These are phyloP conservation scores for Poecilus cupreus DNA, from an alignment of 2,888 invertebrate genomes.

Conservation along the genomic window DNA sequence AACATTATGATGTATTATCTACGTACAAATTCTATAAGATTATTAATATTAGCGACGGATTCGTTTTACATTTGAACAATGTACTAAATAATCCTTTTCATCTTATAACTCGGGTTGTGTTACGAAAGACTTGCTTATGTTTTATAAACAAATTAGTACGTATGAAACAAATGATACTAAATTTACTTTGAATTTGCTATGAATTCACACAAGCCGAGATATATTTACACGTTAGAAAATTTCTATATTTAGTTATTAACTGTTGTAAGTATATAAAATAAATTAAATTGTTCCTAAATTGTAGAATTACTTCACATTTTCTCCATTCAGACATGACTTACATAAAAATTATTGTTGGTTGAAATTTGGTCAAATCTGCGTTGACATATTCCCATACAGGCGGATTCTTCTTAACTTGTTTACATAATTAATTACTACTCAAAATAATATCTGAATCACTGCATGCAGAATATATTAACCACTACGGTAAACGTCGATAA, in stretches of 20 bases:
- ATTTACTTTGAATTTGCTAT: constrained; percentile 3
- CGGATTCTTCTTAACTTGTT: background rate
- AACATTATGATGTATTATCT: constrained; percentile 25
- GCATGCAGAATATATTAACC: background rate
- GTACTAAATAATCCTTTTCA: constrained; percentile 32
- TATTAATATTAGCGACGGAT: constrained; percentile 41
- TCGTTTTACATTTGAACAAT: constrained; percentile 39
- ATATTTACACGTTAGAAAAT: constrained; percentile 44
- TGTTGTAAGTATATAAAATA: constrained; percentile 42
- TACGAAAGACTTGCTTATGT: constrained; percentile 14
- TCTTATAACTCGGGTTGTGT: constrained; percentile 37
- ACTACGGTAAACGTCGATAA: background rate
- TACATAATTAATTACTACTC: background rate
- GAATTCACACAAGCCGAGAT: constrained; percentile 25
- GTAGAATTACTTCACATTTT: constrained; percentile 18
- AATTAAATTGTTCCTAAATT: constrained; percentile 42
- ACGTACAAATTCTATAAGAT: constrained; percentile 40
- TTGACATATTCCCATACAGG: too few species aligned
- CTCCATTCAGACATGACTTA: constrained; percentile 34
- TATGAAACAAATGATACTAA: constrained; percentile 20
- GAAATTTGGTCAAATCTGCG: constrained; percentile 14
- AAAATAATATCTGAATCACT: constrained; percentile 10
- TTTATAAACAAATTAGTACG: constrained; percentile 22
- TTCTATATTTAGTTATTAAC: constrained; percentile 37
- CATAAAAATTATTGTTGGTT: background rate